Base-by-base conservation (phyloP, 2,888 invertebrate genomes). In the Tachina fera region DNA sequence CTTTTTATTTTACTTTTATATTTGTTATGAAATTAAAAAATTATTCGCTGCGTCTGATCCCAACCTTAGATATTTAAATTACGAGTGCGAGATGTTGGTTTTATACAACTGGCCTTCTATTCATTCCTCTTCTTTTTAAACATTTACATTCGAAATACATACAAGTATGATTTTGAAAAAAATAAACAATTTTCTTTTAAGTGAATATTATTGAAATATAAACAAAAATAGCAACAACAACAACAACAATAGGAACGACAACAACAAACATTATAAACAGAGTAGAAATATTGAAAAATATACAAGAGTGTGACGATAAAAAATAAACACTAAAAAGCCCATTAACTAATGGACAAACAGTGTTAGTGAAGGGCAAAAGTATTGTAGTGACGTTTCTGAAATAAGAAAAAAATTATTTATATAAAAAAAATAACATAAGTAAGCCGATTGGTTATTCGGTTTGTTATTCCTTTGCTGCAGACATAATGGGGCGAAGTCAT, bases 211-310 rank as follows among this genome's bases (percentile, higher is more conserved):
- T 74, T 81, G 60, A 74, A 80, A 74, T 58, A 49, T 43, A 51
- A 74, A 79, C 53, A 49, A 71, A 72, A 22, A 31, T 51, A 16
- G 3, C 14, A 80, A 41, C 58, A 31, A 19, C 53, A 39, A 39
- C 60, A 60, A 60, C 19, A 56, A 10, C 22, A 31, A 31, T 4
- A 31, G 31, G 4, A 56, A 41, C 31, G 31, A 31, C 31, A 31
- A 6, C 31, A 60, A 22, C 70, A 71, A 53, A 53, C 2, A 45
- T 81, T 63, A 75, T 70, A 75, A 81, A 81, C 81, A 75, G 81
- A 81, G 75, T 81, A 56, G 75, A 82, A 75, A 82, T 63, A 75
- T 81, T 75, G 16, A 61, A 53, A 81, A 53, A n/a, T 65, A 47
- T 47, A 58, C 45, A 16, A 56, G n/a, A 71, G 22, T 45, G 47